Conservation (phyloP, 1,140 invertebrate species). For the Heliconius nattereri region DNA sequence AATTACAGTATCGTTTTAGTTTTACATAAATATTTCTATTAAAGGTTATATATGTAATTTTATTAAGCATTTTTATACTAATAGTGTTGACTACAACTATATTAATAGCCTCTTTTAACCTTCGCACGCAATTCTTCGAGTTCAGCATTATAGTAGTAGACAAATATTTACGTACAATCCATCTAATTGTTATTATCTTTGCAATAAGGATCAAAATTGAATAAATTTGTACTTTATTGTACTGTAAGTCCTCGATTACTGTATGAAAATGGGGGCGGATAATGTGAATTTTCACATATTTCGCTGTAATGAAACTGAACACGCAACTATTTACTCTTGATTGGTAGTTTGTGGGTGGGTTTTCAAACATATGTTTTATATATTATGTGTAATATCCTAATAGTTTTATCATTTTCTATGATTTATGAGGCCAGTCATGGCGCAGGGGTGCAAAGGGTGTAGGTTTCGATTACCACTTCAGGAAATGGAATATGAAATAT, state of each 20-base stretch:
- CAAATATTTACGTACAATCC: neutral
- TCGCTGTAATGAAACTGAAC: conserved; percentile 17
- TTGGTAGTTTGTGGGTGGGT: neutral
- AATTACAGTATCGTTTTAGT: neutral
- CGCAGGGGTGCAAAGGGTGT: neutral
- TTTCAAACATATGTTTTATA: neutral
- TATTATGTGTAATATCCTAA: neutral
- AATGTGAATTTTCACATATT: conserved; percentile 29
- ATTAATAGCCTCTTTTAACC: conserved; percentile 23
- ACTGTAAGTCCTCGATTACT: conserved; percentile 18
- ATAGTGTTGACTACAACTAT: conserved; percentile 18
- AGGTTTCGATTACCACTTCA: neutral
- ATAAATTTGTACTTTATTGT: neutral
- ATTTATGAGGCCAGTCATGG: neutral
- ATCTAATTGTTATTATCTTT: neutral
- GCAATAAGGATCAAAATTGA: conserved; percentile 6
- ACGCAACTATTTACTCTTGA: conserved; percentile 20
- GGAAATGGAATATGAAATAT: neutral
- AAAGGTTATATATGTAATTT: conserved; percentile 16
- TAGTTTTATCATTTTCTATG: neutral
- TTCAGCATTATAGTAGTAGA: neutral
- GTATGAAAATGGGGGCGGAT: conserved; percentile 18
- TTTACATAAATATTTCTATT: neutral
- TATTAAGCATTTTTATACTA: conserved; percentile 23
- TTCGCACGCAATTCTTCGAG: conserved; percentile 21